Conservation (phyloP, 1,140 invertebrate species). For the Ctenoplectra terminalis region DNA sequence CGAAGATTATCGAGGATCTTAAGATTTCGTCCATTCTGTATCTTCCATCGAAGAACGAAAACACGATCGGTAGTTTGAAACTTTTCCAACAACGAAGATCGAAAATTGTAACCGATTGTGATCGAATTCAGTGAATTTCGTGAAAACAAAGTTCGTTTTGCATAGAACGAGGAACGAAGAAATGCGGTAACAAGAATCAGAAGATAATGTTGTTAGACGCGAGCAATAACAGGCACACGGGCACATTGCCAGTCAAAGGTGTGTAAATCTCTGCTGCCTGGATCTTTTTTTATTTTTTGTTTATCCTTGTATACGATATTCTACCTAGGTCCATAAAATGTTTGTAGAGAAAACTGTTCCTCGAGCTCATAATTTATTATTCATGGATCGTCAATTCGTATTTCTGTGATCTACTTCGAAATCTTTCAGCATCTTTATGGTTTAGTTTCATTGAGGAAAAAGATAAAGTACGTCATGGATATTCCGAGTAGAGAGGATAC, state of each 20-base stretch:
- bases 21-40: background rate
- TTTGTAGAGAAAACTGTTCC: background rate
- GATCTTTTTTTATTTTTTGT: background rate
- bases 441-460: background rate
- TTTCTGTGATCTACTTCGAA: background rate
- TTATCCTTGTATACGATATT: background rate
- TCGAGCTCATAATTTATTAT: too few relatives aligned
- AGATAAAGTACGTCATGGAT: background rate
- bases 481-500: background rate
- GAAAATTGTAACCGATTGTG: background rate
- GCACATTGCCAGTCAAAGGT: conserved; percentile 53
- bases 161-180: conserved; percentile 29
- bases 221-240: conserved; percentile 22
- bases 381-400: too few relatives aligned
- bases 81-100: background rate
- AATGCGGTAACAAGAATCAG: conserved; percentile 56
- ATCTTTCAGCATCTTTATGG: background rate
- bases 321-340: background rate
- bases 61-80: background rate
- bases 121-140: background rate
- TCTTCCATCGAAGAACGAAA: background rate
- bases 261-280: background rate
- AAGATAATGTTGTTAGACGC: conserved; percentile 44
- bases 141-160: background rate
- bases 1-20: too few relatives aligned